Percentiles rank a stretch among this genome's conserved stretches.
Evolutionary conservation across 2,888 invertebrate species (phyloP).

Genomic region (Nysson spinosus): DNA sequence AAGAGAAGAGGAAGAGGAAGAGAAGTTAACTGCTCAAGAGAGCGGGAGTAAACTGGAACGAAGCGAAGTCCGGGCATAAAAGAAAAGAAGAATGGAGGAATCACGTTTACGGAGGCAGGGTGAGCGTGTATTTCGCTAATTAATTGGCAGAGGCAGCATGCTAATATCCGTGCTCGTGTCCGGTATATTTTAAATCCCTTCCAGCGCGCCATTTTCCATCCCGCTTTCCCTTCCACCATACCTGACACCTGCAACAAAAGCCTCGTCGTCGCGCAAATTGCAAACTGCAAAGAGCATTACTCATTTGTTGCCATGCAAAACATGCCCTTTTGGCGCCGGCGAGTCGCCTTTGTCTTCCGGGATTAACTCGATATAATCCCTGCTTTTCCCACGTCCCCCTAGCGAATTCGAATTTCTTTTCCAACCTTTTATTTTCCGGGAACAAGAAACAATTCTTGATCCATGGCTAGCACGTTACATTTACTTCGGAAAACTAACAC

Average conservation of each 20-base stretch:
- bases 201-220: conserved; percentile 15
- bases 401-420: too few relatives aligned
- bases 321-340: conserved; percentile 21
- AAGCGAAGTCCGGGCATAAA: too few relatives aligned
- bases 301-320: conserved; percentile 50
- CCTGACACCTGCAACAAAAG: conserved; percentile 37
- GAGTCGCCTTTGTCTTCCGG: conserved; percentile 42
- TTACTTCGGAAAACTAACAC: too few relatives aligned
- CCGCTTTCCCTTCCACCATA: too few relatives aligned
- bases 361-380: conserved; percentile 50
- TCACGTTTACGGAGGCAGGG: too few relatives aligned
- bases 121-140: conserved; percentile 20
- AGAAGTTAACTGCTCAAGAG: too few relatives aligned
- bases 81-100: background rate
- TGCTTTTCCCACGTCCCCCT: background rate
- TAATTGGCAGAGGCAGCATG: conserved; percentile 27
- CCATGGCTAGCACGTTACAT: too few relatives aligned
- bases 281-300: conserved; percentile 51
- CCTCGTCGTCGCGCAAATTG: too few relatives aligned
- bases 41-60: too few relatives aligned
- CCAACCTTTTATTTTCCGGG: too few relatives aligned
- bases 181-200: conserved; percentile 33
- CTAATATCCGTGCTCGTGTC: conserved; percentile 18
- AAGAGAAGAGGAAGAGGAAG: too few relatives aligned
- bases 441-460: background rate